Evolutionary conservation across 2,888 invertebrate genomes (phyloP).

Genomic region (Lochmaea crataegi): DNA sequence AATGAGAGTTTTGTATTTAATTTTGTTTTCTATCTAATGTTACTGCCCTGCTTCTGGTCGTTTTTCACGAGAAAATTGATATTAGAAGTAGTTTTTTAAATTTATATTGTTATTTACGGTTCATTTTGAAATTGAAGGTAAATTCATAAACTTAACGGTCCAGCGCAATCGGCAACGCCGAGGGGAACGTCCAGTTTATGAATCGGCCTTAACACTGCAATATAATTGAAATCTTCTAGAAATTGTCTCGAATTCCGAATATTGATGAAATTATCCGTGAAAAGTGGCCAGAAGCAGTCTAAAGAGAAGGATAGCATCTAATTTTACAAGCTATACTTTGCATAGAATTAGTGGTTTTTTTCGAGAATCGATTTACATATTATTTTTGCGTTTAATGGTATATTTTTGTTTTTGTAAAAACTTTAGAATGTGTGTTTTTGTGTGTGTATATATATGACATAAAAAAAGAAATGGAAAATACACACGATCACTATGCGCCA

Average conservation of each 20-base stretch:
- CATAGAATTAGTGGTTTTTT: slow-evolving; percentile 92
- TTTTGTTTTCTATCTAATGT: slow-evolving; percentile 11
- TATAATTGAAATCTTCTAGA: not conserved
- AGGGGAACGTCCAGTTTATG: too few species aligned
- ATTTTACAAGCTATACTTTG: slow-evolving; percentile 89
- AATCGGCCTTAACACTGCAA: too few species aligned
- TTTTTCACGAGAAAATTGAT: slow-evolving; percentile 12
- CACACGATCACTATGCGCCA: slow-evolving; percentile 46
- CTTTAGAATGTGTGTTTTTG: slow-evolving; percentile 25
- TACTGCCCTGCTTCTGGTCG: slow-evolving; percentile 26
- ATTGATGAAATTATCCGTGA: slow-evolving; percentile 14
- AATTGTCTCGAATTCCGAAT: not conserved
- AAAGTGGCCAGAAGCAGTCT: slow-evolving; percentile 33
- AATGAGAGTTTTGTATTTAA: slow-evolving; percentile 17
- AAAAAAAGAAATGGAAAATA: slow-evolving; percentile 28
- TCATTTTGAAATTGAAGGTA: too few species aligned
- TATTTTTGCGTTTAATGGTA: slow-evolving; percentile 36
- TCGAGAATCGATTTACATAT: slow-evolving; percentile 67
- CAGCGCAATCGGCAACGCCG: too few species aligned
- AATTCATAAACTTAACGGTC: too few species aligned
- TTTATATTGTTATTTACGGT: too few species aligned
- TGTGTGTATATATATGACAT: slow-evolving; percentile 40
- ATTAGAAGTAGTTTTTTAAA: too few species aligned
- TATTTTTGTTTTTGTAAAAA: slow-evolving; percentile 19
- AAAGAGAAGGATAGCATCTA: slow-evolving; percentile 56